Evolutionary conservation across 2,797 vertebrate species (phyloP), one percentile per base, ranked within the genome.

Genomic region (Potorous gilbertii): DNA sequence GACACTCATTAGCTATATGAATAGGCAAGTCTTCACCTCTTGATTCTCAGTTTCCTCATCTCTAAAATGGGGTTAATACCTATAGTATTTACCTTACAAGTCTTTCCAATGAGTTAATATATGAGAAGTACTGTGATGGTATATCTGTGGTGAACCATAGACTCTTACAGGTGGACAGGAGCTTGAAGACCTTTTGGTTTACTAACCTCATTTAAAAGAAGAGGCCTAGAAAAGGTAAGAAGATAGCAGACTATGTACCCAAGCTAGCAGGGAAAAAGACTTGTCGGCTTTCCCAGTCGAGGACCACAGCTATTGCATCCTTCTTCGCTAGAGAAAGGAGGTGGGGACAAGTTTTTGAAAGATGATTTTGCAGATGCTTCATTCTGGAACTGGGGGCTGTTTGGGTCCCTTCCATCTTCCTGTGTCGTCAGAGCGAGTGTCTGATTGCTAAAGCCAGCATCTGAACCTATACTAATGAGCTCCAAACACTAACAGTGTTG

Each of bases 391-490:
- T 1, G 3, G 40, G n/a, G 0, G 9, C 34, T 81, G 93, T 90
- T 29, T 4, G 1, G 10, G 16, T 89, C 96, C 96, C 55, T 96
- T 95, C 0, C 81, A 14, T 55, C 93, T 93, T 97, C 94, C 81
- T 31, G 94, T 95, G 96, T 96, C 96, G 97, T 97, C 96, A 93
- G 94, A n/a, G 90, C 97, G 97, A 96, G 96, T 95, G 57, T 96
- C 95, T 94, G 55, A 94, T 95, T 97, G 97, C 97, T 95, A 96
- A 97, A 97, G 95, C 96, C 94, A 96, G 98, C 95, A 96, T 98
- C 96, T 97, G 54, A 87, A 96, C 81, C 94, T 96, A 89, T 92
- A 96, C 97, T 97, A 96, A 95, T 92, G 94, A 97, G 93, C 95
- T 93, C 96, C 93, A 94, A 98, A 96, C 96, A 94, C 90, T 91